phyloP scores from a whole-genome alignment of 2,888 invertebrate species.

The Stramonita haemastoma region DNA sequence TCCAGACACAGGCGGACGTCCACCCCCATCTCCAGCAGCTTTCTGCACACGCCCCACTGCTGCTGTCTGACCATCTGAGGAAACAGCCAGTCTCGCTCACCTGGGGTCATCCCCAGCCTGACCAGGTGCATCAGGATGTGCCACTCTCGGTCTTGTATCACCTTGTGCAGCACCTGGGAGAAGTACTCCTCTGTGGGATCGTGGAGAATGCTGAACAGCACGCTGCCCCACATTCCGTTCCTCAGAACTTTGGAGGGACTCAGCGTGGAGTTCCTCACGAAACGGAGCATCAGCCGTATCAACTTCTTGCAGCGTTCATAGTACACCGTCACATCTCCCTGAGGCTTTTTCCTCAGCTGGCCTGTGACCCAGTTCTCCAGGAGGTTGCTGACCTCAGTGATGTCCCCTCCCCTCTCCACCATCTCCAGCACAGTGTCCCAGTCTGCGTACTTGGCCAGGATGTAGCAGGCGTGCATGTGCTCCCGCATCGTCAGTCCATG shows the following conservation, averaged over 20 bases:
- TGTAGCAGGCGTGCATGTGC: too few relatives aligned
- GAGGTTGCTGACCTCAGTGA: too few relatives aligned
- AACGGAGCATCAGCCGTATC: background rate
- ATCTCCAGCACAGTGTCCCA: too few relatives aligned
- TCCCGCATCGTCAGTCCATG: too few relatives aligned
- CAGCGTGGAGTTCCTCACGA: background rate
- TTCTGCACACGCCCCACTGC: conserved; percentile 14
- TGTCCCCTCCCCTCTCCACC: too few relatives aligned
- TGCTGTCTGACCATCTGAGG: background rate
- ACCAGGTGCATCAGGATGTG: conserved; percentile 15
- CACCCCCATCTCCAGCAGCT: background rate
- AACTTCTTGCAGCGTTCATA: background rate
- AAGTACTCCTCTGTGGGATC: background rate
- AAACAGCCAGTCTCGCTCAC: background rate
- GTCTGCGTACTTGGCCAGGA: too few relatives aligned
- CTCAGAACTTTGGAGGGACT: background rate
- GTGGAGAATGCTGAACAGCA: conserved; percentile 12
- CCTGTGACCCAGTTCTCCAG: too few relatives aligned
- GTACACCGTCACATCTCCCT: background rate
- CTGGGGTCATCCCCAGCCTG: background rate
- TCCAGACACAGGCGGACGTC: conserved; percentile 1
- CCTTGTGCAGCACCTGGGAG: background rate
- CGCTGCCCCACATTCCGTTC: background rate
- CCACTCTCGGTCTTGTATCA: background rate
- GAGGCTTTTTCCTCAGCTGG: background rate